Conservation (phyloP, 2,113 vertebrate species). For the Tyto alba region DNA sequence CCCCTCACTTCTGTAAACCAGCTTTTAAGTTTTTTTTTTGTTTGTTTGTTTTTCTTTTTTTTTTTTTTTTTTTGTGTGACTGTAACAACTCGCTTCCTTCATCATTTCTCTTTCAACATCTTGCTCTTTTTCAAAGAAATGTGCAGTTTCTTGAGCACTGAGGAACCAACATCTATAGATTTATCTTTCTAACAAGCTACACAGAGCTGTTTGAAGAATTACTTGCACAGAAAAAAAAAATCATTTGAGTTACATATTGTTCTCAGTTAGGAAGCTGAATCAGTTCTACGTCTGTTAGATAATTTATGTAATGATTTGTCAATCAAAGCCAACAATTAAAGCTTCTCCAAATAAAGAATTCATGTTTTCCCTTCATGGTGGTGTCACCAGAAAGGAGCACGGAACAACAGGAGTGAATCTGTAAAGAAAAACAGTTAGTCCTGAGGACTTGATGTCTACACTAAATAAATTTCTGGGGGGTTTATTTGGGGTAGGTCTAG, state of each 20-base stretch:
- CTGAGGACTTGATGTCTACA: neutral
- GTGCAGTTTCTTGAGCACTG: neutral
- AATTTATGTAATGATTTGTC: neutral
- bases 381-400: neutral
- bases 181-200: neutral
- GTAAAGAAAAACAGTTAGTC: neutral
- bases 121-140: neutral
- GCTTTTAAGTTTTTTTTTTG: neutral
- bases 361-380: neutral
- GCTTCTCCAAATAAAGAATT: neutral
- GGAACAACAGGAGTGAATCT: neutral
- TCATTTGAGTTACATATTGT: neutral
- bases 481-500: neutral
- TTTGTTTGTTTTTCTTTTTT: neutral
- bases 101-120: neutral
- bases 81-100: neutral
- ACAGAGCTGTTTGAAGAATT: neutral
- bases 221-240: neutral
- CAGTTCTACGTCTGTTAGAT: neutral
- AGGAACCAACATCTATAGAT: neutral
- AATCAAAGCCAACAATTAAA: neutral
- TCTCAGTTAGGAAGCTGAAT: neutral
- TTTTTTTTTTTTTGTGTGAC: neutral
- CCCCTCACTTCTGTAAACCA: neutral
- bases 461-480: neutral